phyloP scores from a whole-genome alignment of 2,888 invertebrate species.

The Lissonota sp. region DNA sequence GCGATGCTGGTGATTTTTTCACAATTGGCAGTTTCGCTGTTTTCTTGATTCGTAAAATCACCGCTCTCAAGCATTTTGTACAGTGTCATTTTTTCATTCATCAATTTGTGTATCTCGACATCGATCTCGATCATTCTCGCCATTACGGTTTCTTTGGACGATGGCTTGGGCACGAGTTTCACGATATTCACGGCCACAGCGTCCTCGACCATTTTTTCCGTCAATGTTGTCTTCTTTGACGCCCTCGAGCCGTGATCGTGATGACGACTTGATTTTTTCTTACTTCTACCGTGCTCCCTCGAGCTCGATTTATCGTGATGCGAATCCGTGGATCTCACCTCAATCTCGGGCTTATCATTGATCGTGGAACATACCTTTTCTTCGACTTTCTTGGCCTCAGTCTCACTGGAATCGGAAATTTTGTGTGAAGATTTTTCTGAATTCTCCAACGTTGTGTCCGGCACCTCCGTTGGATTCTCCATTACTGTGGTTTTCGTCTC shows the following conservation, averaged over 20 bases:
- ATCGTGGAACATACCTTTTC: not conserved
- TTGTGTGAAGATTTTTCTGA: not conserved
- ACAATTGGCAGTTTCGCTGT: not conserved
- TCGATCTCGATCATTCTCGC: slow-evolving; percentile 87
- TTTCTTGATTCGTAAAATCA: slow-evolving; percentile 51
- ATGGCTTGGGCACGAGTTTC: slow-evolving; percentile 64
- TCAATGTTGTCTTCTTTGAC: slow-evolving; percentile 51
- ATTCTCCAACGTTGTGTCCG: not conserved
- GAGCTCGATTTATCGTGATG: slow-evolving; percentile 40
- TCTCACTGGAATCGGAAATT: not conserved
- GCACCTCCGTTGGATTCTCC: not conserved
- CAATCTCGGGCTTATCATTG: not conserved
- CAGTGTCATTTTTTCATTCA: slow-evolving; percentile 86
- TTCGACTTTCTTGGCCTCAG: not conserved
- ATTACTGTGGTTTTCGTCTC: too few species aligned
- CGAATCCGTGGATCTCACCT: slow-evolving; percentile 28
- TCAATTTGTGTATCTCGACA: slow-evolving; percentile 85
- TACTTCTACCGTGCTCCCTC: slow-evolving; percentile 46
- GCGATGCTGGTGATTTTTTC: not conserved
- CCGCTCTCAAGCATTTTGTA: slow-evolving; percentile 85
- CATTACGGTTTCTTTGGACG: slow-evolving; percentile 81
- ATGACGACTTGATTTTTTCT: slow-evolving; percentile 47
- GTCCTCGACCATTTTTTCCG: slow-evolving; percentile 67
- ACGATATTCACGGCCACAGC: slow-evolving; percentile 64
- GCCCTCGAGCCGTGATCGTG: slow-evolving; percentile 35